Conservation (phyloP, 23 tunicate species). For the Botrylloides violaceus region DNA sequence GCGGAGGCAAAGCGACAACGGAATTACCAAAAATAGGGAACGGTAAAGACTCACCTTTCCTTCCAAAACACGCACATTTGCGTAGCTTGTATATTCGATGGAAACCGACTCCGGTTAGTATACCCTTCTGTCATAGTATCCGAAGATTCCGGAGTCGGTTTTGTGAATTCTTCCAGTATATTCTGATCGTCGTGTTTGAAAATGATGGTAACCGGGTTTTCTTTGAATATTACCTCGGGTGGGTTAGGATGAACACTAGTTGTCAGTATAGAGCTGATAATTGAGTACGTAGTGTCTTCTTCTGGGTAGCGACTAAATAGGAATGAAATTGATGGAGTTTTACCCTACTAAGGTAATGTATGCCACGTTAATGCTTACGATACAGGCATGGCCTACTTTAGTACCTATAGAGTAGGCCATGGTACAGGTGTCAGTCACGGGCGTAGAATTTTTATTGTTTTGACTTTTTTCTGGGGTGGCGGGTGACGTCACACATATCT, state of each 20-base stretch:
- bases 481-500: no score
- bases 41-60: conserved; percentile 21
- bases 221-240: conserved; percentile 19
- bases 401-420: no score
- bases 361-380: no score
- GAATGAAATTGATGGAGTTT: no score
- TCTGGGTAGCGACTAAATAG: neutral
- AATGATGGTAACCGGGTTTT: conserved; percentile 58
- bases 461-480: no score
- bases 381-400: no score
- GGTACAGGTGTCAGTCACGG: no score
- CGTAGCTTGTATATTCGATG: conserved; percentile 18
- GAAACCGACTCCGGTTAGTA: neutral
- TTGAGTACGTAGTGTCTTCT: conserved; percentile 8
- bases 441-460: no score
- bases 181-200: conserved; percentile 47
- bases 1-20: no score
- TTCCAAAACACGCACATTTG: conserved; percentile 72
- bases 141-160: neutral
- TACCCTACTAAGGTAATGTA: no score
- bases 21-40: no score
- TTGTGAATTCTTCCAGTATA: neutral
- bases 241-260: conserved; percentile 74
- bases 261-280: conserved; percentile 78
- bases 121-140: neutral